These are phyloP conservation scores for Ara ararauna DNA, from an alignment of 2,797 vertebrate species.

Conservation along the genomic window DNA sequence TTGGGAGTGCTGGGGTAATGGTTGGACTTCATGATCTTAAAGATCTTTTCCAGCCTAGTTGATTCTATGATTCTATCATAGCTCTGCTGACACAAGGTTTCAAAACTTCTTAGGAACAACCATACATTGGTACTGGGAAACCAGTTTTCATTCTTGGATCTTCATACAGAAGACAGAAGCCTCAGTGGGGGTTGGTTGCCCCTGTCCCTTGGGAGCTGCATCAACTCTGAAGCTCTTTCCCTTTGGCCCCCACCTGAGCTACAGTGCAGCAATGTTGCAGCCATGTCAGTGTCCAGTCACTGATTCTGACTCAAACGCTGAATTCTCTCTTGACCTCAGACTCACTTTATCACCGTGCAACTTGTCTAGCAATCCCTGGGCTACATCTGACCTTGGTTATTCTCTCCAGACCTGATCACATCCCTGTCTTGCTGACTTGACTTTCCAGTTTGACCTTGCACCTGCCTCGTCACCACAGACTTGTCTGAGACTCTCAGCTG, in stretches of 20 bases:
- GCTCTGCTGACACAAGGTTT: not conserved
- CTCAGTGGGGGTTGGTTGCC: not conserved
- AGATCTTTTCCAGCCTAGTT: too few relatives aligned
- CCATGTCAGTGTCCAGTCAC: not conserved
- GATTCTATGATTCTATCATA: not conserved
- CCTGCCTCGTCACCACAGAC: not conserved
- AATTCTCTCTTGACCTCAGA: not conserved
- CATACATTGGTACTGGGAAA: not conserved
- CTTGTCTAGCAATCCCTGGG: too few relatives aligned
- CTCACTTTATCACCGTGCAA: not conserved
- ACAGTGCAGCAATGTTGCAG: not conserved
- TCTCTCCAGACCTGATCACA: not conserved
- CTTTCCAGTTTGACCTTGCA: not conserved
- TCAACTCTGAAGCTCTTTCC: not conserved
- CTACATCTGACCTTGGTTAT: not conserved
- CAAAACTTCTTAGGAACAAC: not conserved
- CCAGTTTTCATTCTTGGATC: not conserved
- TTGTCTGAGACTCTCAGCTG: not conserved
- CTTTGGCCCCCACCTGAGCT: not conserved
- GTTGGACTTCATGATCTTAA: too few relatives aligned
- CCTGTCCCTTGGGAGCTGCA: not conserved
- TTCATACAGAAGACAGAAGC: not conserved
- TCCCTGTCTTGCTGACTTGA: not conserved
- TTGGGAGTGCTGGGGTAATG: too few relatives aligned
- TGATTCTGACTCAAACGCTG: too few relatives aligned